Base-by-base conservation (phyloP, 2,888 invertebrate genomes). In the Parnassius apollo region DNA sequence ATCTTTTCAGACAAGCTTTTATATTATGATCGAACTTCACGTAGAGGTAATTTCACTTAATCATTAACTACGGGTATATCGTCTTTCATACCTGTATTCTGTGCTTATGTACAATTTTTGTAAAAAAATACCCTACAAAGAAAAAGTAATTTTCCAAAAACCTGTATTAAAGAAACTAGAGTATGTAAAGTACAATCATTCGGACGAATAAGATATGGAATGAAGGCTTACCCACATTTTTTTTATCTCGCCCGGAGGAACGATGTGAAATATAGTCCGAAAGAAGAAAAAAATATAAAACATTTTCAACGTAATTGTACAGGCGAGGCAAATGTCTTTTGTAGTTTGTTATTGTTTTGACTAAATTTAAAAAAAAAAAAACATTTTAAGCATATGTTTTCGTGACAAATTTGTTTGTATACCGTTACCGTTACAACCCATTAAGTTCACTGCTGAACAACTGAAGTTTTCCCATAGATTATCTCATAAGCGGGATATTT, bases 241-340 rank as follows among this genome's bases (percentile, higher is more conserved):
- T 51, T 58, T 54, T 45, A 46, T 54, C 49, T 51, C 57, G 44
- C 44, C 52, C 58, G 13, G 54, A 53, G 58, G 42, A 18, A 53
- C 49, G 54, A 54, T 54, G 53, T 61, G 62, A 62, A 57, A 48
- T 57, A 53, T 49, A 50, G 49, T 25, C 58, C 62, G 58, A 54
- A 35, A 35, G 45, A 46, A 61, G 45, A 52, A 58, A 45, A 25
- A 61, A 62, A 58, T 54, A 22, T 44, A 62, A 53, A 48, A 58
- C 62, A 58, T 58, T 58, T 58, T 62, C 49, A 49, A 25, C 42
- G 58, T 54, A 58, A 62, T 62, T 57, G 44, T n/a, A 58, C 54
- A 42, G 62, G 57, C 54, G 49, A 53, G 52, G 22, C 13, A 42
- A 50, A 58, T 22, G 22, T 61, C 42, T 61, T 45, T 42, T 44